Evolutionary conservation across 2,888 invertebrate species (phyloP).

Genomic region (Notocelia uddmanniana): DNA sequence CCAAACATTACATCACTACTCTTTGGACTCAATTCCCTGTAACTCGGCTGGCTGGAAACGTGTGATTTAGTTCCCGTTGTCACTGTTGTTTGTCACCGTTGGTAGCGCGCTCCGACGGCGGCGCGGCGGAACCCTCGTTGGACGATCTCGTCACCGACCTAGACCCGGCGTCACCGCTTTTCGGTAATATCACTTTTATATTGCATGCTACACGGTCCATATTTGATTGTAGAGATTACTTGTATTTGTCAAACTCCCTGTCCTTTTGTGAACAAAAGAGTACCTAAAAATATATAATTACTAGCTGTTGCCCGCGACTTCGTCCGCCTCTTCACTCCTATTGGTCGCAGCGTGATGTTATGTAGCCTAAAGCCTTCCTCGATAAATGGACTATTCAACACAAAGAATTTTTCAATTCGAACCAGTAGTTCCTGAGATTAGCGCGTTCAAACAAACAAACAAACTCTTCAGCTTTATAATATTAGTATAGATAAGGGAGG

Average conservation of each 20-base stretch:
- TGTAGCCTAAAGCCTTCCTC: too few relatives aligned
- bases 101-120: conserved; percentile 81
- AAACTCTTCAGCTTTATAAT: too few relatives aligned
- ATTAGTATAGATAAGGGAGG: too few relatives aligned
- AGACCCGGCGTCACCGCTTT: conserved; percentile 81
- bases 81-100: conserved; percentile 39
- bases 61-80: conserved; percentile 47
- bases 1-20: background rate
- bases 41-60: background rate
- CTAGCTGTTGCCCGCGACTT: too few relatives aligned
- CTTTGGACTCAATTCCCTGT: background rate
- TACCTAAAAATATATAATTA: too few relatives aligned
- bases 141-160: conserved; percentile 82
- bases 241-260: background rate
- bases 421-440: too few relatives aligned
- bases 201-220: conserved; percentile 51
- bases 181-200: conserved; percentile 75
- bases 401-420: too few relatives aligned
- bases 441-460: too few relatives aligned
- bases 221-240: background rate
- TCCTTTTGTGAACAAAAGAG: too few relatives aligned
- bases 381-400: too few relatives aligned
- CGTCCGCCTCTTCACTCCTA: too few relatives aligned
- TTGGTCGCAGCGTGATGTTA: too few relatives aligned
- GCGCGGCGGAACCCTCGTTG: conserved; percentile 68